Evolutionary conservation across 64 coral and sea anemone species (phyloP).

Genomic region (Trachythela sp.): DNA sequence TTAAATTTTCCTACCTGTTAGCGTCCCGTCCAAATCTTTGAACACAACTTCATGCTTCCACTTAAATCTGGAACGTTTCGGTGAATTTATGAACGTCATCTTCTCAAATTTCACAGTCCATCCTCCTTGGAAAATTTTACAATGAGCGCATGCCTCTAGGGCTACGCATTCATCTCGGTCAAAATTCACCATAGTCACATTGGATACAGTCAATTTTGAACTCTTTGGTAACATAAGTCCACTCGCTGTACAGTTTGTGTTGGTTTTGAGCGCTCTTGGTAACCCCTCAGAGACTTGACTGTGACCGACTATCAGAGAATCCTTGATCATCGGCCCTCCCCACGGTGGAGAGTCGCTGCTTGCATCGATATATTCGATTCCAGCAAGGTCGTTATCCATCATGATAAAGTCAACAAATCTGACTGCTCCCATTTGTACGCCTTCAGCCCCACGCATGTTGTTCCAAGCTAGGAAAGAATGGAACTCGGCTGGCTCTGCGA

Average conservation of each 20-base stretch:
- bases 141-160: slow-evolving; percentile 59
- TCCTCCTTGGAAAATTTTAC: slow-evolving; percentile 45
- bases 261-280: neutral
- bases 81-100: slow-evolving; percentile 23
- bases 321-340: slow-evolving; percentile 47
- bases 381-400: slow-evolving; percentile 67
- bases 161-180: slow-evolving; percentile 41
- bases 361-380: slow-evolving; percentile 59
- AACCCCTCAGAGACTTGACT: slow-evolving; percentile 25
- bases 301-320: slow-evolving; percentile 65
- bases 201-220: slow-evolving; percentile 48
- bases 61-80: slow-evolving; percentile 52
- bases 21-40: slow-evolving; percentile 65
- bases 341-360: slow-evolving; percentile 15
- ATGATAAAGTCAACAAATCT: slow-evolving; percentile 50
- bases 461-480: slow-evolving; percentile 60
- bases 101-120: slow-evolving; percentile 55
- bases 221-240: slow-evolving; percentile 48
- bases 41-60: slow-evolving; percentile 74
- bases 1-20: slow-evolving; percentile 51
- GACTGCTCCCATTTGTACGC: slow-evolving; percentile 48
- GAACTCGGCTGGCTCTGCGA: slow-evolving; percentile 51
- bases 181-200: slow-evolving; percentile 66
- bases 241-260: slow-evolving; percentile 43
- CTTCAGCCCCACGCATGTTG: slow-evolving; percentile 69